Base-by-base conservation (phyloP, 2,888 invertebrate genomes). In the Nomada goodeniana region DNA sequence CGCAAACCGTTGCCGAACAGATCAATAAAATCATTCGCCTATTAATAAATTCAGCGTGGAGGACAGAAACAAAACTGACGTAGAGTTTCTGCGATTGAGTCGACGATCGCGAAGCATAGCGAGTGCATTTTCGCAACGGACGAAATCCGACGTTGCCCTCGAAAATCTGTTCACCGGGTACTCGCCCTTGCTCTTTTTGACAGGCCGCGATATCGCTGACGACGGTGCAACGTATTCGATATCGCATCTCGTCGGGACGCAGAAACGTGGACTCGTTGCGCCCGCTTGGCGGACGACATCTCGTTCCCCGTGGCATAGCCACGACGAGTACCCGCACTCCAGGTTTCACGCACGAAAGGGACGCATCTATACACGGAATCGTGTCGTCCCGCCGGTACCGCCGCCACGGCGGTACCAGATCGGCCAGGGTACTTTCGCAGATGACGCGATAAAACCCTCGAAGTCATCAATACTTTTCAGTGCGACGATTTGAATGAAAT, bases 381-480 rank as follows among this genome's bases (percentile, higher is more conserved):
- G 47, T 47, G 20, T 50, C 29, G 26, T 55, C 57, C 5, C 42
- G 13, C 18, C n/a, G 23, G 44, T 18, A 42, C 42, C 67, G 29
- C 59, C 29, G 69, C 42, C 64, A 44, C 70, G 60, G 76, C 77
- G 82, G 80, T 80, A 79, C 72, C 75, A 63, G 83, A 86, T 86
- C 77, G 20, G 63, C 68, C 68, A 36, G 64, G 78, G 71, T 86
- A 76, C 77, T 83, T 76, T 79, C 63, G 83, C 90, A 87, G 89
- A 89, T 89, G 90, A 84, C 84, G 82, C 89, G 89, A 89, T 89
- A 89, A 90, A 85, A 84, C 86, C 80, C 53, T 73, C 79, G 69
- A 64, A 87, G 89, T 89, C 90, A 89, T 89, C 89, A 89, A 89
- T 89, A 89, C 89, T 88, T 89, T 89, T 89, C 90, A 89, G 60